A percentile compares a stretch with the other conserved stretches of the same genome.
Evolutionary conservation across 92 coral and sea anemone species (phyloP).

Genomic region (Ricordea florida): DNA sequence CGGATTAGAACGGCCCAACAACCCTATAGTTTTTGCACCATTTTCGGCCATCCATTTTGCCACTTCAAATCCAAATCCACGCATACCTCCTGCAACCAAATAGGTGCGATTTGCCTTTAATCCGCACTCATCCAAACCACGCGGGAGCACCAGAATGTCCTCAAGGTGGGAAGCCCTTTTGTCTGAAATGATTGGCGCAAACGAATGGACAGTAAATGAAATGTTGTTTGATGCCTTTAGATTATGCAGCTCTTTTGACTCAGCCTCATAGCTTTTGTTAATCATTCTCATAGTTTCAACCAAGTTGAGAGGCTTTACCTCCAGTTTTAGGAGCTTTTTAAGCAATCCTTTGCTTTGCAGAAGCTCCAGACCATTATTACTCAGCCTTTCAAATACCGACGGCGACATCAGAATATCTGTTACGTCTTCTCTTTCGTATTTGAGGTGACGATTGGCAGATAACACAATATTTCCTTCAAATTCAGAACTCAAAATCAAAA

Average conservation of each 20-base stretch:
- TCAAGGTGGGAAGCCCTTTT: neutral
- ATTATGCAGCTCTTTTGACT: neutral
- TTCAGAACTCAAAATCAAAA: conserved; percentile 1
- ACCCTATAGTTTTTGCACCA: conserved; percentile 67
- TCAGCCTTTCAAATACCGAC: conserved; percentile 11
- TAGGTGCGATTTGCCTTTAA: conserved; percentile 66
- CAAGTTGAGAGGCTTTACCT: neutral
- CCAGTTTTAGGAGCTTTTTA: conserved; percentile 11
- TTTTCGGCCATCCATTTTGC: conserved; percentile 79
- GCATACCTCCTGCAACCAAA: conserved; percentile 73
- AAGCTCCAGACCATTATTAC: conserved; percentile 9
- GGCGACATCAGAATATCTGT: conserved; percentile 10
- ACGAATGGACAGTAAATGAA: neutral
- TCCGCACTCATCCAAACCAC: conserved; percentile 55
- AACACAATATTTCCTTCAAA: conserved; percentile 4
- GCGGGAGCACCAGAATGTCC: conserved; percentile 10
- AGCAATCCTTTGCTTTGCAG: conserved; percentile 10
- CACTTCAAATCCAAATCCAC: conserved; percentile 86
- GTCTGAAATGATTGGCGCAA: neutral
- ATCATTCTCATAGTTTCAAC: neutral
- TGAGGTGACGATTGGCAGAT: neutral
- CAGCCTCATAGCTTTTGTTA: neutral
- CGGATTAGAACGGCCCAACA: conserved; percentile 72
- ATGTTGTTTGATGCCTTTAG: neutral
- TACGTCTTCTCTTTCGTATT: neutral